phyloP scores from a whole-genome alignment of 37 sponge, comb jelly and placozoan genomes.

The Ephydatia muelleri region DNA sequence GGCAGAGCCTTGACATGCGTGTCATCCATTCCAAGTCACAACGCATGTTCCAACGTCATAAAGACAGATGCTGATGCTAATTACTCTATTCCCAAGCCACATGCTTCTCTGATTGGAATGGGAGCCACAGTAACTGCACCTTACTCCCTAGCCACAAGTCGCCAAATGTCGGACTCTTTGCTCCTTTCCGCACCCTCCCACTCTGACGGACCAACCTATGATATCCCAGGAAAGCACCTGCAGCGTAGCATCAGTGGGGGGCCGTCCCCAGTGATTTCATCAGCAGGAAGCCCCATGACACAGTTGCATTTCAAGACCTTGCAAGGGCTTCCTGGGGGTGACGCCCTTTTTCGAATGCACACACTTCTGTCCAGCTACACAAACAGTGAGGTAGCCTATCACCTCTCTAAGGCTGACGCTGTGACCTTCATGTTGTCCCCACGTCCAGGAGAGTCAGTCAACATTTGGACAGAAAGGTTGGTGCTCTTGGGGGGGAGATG shows the following conservation, averaged over 20 bases:
- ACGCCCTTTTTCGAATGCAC: slow-evolving; percentile 32
- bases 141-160: not conserved
- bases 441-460: slow-evolving; percentile 59
- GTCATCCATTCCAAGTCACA: not conserved
- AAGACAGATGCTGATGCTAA: not conserved
- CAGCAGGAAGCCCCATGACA: not conserved
- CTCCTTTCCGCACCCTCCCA: not conserved
- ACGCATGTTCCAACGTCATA: not conserved
- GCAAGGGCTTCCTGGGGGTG: slow-evolving; percentile 42
- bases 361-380: slow-evolving; percentile 27
- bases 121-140: no score
- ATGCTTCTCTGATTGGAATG: not conserved
- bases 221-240: not conserved
- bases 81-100: not conserved
- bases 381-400: slow-evolving; percentile 60
- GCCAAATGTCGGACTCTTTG: not conserved
- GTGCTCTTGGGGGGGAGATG: not conserved
- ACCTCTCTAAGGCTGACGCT: slow-evolving; percentile 70
- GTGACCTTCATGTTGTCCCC: slow-evolving; percentile 62
- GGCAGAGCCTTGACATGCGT: not conserved
- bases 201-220: not conserved
- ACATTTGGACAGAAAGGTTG: slow-evolving; percentile 62
- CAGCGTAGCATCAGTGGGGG: not conserved
- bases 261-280: not conserved
- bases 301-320: not conserved